Conservation (phyloP, 1,140 invertebrate species). For the Drosophila arizonae region DNA sequence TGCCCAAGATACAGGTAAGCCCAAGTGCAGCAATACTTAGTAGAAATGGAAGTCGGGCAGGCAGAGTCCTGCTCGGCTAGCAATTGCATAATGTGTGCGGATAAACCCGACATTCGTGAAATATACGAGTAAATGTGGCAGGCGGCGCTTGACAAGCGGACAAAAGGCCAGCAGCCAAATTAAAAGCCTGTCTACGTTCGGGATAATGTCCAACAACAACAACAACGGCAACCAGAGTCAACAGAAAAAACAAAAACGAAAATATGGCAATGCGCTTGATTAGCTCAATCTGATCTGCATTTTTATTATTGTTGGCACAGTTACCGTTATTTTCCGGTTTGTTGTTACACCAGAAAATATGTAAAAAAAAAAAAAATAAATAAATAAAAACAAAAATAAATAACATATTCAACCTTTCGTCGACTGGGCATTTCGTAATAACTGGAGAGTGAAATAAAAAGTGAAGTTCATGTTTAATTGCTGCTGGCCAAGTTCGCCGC, state of each 20-base stretch:
- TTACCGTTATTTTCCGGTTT: slow-evolving; percentile 77
- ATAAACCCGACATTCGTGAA: slow-evolving; percentile 38
- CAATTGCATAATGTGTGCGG: slow-evolving; percentile 45
- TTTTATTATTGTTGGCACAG: slow-evolving; percentile 59
- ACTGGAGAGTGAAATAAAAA: slow-evolving; percentile 48
- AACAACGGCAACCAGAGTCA: too few relatives aligned
- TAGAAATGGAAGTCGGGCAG: not conserved
- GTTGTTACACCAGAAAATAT: slow-evolving; percentile 23
- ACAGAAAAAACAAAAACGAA: not conserved
- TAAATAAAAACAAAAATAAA: not conserved
- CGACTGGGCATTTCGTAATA: slow-evolving; percentile 60
- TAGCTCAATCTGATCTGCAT: slow-evolving; percentile 61
- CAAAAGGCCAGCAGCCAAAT: slow-evolving; percentile 30
- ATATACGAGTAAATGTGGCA: slow-evolving; percentile 43
- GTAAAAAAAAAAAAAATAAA: not conserved
- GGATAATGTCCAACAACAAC: slow-evolving; percentile 37
- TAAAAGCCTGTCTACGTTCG: slow-evolving; percentile 61
- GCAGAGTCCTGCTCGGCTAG: not conserved
- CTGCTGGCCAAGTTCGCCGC: slow-evolving; percentile 52
- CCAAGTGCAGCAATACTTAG: not conserved
- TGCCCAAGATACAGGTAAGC: slow-evolving; percentile 75
- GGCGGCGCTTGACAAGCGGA: slow-evolving; percentile 41
- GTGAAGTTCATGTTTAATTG: slow-evolving; percentile 79
- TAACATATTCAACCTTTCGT: slow-evolving; percentile 20
- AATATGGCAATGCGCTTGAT: slow-evolving; percentile 61